phyloP scores from a whole-genome alignment of 2,113 vertebrate species.

The human (Homo sapiens) region DNA sequence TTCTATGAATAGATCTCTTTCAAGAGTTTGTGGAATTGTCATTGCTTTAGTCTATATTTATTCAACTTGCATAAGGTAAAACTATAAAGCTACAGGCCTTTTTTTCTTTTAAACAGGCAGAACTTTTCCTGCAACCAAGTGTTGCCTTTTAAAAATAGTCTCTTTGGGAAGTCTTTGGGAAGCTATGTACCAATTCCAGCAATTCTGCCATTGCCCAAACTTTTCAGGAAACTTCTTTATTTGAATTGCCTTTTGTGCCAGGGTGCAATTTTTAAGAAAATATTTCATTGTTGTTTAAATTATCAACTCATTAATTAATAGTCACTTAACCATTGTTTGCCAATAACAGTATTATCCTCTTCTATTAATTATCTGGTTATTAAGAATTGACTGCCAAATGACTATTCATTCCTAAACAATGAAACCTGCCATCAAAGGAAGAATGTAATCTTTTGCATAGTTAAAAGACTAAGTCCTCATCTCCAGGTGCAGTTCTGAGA shows the following conservation, averaged over 20 bases:
- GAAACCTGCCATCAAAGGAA: background rate
- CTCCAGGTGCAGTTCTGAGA: background rate
- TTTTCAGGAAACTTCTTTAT: background rate
- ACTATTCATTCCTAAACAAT: background rate
- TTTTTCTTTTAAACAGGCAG: background rate
- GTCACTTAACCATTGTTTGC: background rate
- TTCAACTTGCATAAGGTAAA: background rate
- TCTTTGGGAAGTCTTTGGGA: background rate
- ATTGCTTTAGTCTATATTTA: constrained; percentile 46
- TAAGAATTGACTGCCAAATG: background rate
- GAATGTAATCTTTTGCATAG: background rate
- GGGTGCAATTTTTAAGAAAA: background rate
- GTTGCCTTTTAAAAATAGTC: background rate
- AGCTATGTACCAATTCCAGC: background rate
- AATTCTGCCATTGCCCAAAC: background rate
- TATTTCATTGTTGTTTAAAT: constrained; percentile 23
- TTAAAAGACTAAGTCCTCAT: background rate
- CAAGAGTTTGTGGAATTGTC: constrained; percentile 3
- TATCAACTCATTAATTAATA: background rate
- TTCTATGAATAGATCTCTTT: constrained; percentile 9
- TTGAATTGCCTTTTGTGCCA: constrained; percentile 20
- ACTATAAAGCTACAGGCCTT: background rate
- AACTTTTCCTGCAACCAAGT: background rate
- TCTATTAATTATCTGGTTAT: background rate
- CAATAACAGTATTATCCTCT: constrained; percentile 15